Evolutionary conservation across 1,140 invertebrate species (phyloP), one percentile per base, ranked within the genome.

Genomic region (Macrobrachium nipponense): DNA sequence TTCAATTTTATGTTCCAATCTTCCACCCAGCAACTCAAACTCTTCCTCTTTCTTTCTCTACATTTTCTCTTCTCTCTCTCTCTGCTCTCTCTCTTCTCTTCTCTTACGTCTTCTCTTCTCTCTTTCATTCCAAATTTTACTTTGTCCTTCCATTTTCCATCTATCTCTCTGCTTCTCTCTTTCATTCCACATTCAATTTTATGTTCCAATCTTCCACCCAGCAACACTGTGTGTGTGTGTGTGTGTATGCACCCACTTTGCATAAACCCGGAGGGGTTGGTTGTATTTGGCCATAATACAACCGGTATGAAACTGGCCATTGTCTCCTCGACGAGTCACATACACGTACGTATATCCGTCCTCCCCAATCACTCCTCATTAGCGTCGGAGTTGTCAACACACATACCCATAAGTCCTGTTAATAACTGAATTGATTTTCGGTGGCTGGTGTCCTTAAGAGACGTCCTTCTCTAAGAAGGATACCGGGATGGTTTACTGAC

Each of bases 341-440:
- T 10, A 51, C 8, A 2, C 27, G 27, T 36, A 36, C n/a, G n/a
- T n/a, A n/a, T n/a, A n/a, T n/a, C 4, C 27, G 27, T 36, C 27
- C 27, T 36, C 27, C 27, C 51, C 51, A 51, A 51, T 51, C 51
- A 10, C 8, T 51, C 8, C 51, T 51, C 51, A 51, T 51, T 51
- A 51, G 51, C 3, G 51, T 51, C 27, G 27, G 27, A 36, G 27
- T 36, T 36, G 27, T 36, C 51, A 70, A 2, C 11, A 12, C 68
- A 70, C 11, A 70, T 70, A 70, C 23, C 7, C 68, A 43, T 70
- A 70, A 70, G 43, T 70, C 68, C 23, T 27, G 68, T 27, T 70
- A 5, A 43, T 70, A 70, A 70, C 43, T 43, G 43, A 27, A 27
- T 70, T 70, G 23, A 70, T 70, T 27, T 70, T 27, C 23, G 23